Evolutionary conservation across 2,113 vertebrate species (phyloP).

Genomic region (Caretta caretta): DNA sequence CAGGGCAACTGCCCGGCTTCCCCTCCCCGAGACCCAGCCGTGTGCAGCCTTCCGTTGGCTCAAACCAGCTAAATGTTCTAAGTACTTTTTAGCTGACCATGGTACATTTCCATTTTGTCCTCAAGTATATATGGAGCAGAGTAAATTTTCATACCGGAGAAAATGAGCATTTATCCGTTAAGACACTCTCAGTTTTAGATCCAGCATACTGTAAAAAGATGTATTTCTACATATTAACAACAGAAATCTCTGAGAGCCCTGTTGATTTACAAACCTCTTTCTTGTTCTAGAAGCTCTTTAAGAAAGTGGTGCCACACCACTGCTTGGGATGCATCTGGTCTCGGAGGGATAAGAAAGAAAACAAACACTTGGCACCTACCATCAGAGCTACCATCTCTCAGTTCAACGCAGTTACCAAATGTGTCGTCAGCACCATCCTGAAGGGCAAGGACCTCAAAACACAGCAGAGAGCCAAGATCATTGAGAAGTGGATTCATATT

Average conservation of each 20-base stretch:
- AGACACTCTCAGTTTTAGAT: neutral
- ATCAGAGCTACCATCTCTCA: conserved; percentile 94
- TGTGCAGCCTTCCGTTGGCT: neutral
- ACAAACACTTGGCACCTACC: conserved; percentile 89
- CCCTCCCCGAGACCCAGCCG: neutral
- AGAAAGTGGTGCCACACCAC: conserved; percentile 94
- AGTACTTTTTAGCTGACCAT: neutral
- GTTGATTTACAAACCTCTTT: conserved; percentile 5
- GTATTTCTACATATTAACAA: neutral
- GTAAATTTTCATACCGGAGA: neutral
- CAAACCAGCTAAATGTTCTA: neutral
- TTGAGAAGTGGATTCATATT: conserved; percentile 96
- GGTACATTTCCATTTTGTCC: neutral
- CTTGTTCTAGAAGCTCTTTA: conserved; percentile 88
- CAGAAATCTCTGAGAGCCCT: neutral
- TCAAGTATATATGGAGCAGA: neutral
- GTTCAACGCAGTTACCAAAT: conserved; percentile 92
- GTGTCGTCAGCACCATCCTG: conserved; percentile 91
- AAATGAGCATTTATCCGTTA: neutral
- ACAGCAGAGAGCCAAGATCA: conserved; percentile 89
- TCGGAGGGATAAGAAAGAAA: conserved; percentile 91
- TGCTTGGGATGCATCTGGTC: conserved; percentile 97
- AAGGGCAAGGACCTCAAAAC: conserved; percentile 84
- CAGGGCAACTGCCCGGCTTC: neutral
- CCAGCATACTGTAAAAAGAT: neutral